phyloP scores from a whole-genome alignment of 2,797 vertebrate genomes.

The Mergus octosetaceus region DNA sequence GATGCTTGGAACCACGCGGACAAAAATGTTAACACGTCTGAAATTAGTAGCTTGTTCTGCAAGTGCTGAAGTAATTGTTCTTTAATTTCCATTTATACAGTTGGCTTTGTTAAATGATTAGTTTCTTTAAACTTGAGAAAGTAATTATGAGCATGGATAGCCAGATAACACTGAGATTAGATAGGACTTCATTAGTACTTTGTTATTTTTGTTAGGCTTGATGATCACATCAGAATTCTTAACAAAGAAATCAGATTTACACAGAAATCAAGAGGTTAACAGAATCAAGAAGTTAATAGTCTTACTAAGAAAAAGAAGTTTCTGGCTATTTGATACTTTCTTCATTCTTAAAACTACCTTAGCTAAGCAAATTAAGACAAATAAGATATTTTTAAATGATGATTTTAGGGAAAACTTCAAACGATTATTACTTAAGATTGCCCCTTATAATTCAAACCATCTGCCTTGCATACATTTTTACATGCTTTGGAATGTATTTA shows the following conservation, averaged over 20 bases:
- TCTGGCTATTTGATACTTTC: neutral
- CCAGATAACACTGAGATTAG: constrained; percentile 27
- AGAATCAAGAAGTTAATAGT: neutral
- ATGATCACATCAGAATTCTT: neutral
- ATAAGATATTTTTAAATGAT: neutral
- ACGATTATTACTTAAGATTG: neutral
- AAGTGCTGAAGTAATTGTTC: neutral
- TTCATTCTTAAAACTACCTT: neutral
- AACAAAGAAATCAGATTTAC: neutral
- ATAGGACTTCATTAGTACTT: neutral
- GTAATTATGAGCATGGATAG: neutral
- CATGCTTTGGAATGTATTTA: neutral
- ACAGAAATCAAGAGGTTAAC: neutral
- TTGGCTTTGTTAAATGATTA: neutral
- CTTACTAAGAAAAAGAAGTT: neutral
- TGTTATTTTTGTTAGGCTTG: neutral
- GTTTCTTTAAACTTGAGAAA: constrained; percentile 15
- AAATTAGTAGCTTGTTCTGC: neutral
- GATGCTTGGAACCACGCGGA: neutral
- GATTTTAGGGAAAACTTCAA: neutral
- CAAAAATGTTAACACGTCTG: neutral
- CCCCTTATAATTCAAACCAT: neutral
- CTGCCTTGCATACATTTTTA: neutral
- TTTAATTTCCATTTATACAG: constrained; percentile 15
- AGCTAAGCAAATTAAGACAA: neutral